Evolutionary conservation across 2,797 vertebrate genomes (phyloP).

Genomic region (Clarias laeviceps): DNA sequence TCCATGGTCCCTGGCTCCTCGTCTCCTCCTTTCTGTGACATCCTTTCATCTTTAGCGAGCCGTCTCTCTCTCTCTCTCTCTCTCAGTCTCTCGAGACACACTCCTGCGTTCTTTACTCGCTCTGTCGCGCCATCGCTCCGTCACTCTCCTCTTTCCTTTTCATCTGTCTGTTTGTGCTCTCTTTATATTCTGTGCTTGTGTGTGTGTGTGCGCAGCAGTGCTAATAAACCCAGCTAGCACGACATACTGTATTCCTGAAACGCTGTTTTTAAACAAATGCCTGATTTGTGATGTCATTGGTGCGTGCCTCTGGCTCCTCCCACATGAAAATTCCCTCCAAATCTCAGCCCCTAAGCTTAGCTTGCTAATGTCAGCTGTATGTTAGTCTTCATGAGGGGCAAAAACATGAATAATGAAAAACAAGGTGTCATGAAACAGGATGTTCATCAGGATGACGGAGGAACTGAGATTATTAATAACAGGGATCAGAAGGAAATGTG

Average conservation of each 20-base stretch:
- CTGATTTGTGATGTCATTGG: not conserved
- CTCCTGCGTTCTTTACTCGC: slow-evolving; percentile 42
- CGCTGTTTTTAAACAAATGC: not conserved
- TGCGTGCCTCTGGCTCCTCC: not conserved
- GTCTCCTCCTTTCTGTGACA: slow-evolving; percentile 14
- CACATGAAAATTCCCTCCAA: not conserved
- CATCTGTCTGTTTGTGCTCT: slow-evolving; percentile 64
- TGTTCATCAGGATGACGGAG: not conserved
- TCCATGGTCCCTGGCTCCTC: slow-evolving; percentile 5
- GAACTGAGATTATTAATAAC: not conserved
- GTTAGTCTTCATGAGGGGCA: not conserved
- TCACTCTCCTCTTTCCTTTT: slow-evolving; percentile 45
- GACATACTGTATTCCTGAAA: not conserved
- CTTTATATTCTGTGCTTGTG: slow-evolving; percentile 41
- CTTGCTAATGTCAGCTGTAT: not conserved
- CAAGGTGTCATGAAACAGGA: not conserved
- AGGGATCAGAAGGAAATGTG: not conserved
- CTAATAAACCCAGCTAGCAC: not conserved
- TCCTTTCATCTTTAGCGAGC: slow-evolving; percentile 45
- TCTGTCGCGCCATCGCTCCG: slow-evolving; percentile 52
- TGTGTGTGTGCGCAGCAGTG: not conserved
- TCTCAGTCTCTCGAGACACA: slow-evolving; percentile 42
- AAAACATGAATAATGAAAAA: not conserved
- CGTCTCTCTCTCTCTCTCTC: slow-evolving; percentile 23
- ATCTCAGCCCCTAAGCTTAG: not conserved